Conservation (phyloP, 2,113 vertebrate genomes). For the Condylura cristata region DNA sequence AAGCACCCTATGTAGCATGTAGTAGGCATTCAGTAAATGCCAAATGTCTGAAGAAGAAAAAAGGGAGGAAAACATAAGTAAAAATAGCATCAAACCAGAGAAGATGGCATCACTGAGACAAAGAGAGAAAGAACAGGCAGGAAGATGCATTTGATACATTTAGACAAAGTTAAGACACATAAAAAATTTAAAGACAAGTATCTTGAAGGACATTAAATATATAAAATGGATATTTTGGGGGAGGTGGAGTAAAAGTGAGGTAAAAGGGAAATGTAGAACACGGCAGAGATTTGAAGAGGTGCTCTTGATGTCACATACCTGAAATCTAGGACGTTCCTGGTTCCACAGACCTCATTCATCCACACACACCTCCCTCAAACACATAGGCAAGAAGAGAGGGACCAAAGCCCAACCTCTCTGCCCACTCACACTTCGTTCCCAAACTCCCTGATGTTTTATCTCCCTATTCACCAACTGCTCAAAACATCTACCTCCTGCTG, state of each 20-base stretch:
- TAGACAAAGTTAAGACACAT: neutral
- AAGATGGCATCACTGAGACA: neutral
- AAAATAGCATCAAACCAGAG: neutral
- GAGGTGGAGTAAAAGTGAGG: neutral
- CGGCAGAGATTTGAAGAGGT: neutral
- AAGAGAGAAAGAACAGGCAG: neutral
- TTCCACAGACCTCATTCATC: neutral
- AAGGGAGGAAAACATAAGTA: neutral
- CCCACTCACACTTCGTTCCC: neutral
- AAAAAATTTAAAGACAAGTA: neutral
- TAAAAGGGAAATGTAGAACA: neutral
- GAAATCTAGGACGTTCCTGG: neutral
- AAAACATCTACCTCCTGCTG: neutral
- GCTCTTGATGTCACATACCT: neutral
- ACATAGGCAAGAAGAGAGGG: neutral
- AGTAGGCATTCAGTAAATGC: neutral
- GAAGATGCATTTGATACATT: neutral
- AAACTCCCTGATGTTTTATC: neutral
- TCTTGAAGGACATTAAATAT: neutral
- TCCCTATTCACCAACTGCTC: constrained; percentile 26
- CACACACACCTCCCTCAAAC: neutral
- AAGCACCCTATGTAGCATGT: neutral
- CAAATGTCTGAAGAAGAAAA: neutral
- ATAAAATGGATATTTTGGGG: neutral
- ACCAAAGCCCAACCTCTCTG: neutral